Conservation (phyloP, 2,888 invertebrate genomes). For the Oxytorus armatus region DNA sequence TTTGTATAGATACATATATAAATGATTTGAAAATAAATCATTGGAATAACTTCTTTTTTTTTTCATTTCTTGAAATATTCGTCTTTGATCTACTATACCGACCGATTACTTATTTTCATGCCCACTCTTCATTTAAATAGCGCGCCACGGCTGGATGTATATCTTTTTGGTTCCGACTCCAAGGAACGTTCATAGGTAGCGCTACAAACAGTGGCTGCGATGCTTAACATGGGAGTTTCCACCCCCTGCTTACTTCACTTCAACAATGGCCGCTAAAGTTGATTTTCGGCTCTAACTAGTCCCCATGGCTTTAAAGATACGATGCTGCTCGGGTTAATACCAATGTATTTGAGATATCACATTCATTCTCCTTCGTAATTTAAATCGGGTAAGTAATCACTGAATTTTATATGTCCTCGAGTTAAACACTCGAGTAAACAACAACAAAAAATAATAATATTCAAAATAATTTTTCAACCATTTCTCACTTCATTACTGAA, state of each 20-base stretch:
- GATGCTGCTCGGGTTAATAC: slow-evolving; percentile 12
- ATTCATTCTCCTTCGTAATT: slow-evolving; percentile 8
- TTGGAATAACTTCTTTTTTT: no score
- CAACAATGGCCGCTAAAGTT: slow-evolving; percentile 36
- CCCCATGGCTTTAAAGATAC: neutral
- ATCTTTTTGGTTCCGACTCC: no score
- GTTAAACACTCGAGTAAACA: neutral
- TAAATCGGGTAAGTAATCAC: slow-evolving; percentile 2
- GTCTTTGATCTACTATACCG: no score
- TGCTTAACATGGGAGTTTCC: no score
- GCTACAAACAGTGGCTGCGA: slow-evolving; percentile 23
- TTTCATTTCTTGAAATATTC: no score
- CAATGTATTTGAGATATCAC: slow-evolving; percentile 12
- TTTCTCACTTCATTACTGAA: neutral
- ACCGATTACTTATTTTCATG: no score
- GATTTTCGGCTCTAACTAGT: slow-evolving; percentile 19
- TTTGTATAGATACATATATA: no score
- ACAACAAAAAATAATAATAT: neutral
- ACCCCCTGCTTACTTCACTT: neutral
- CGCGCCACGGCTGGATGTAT: no score
- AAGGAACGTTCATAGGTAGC: no score
- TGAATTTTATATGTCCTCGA: neutral
- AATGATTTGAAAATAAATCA: no score
- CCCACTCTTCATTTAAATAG: no score
- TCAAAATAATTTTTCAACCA: neutral